A percentile compares a stretch with the other conserved stretches of the same genome.
These are phyloP conservation scores for Aleiodes testaceus DNA, from an alignment of 2,888 invertebrate genomes.

Conservation along the genomic window DNA sequence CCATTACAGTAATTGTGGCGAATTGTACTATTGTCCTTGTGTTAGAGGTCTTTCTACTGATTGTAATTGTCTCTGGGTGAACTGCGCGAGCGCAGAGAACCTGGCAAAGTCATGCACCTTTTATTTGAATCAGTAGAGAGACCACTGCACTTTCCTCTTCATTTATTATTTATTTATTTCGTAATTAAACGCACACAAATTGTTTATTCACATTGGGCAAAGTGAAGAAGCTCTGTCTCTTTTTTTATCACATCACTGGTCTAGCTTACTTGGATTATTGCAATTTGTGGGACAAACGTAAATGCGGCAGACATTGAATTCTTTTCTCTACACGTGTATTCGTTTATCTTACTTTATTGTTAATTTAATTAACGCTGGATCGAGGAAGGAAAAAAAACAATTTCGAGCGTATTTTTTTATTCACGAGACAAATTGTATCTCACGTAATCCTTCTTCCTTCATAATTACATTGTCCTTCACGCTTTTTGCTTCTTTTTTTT, in stretches of 20 bases:
- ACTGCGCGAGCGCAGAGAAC: too few relatives aligned
- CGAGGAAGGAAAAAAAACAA: background rate
- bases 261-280: constrained; percentile 36
- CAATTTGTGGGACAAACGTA: constrained; percentile 7
- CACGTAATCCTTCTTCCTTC: constrained; percentile 51
- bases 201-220: too few relatives aligned
- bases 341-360: background rate
- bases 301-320: constrained; percentile 34
- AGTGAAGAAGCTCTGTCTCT: too few relatives aligned
- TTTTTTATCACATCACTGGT: constrained; percentile 37
- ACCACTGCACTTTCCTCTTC: background rate
- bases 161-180: constrained; percentile 2
- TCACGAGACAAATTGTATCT: background rate
- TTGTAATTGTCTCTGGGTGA: too few relatives aligned
- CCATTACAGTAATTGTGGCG: too few relatives aligned
- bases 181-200: too few relatives aligned
- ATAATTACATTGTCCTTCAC: constrained; percentile 48
- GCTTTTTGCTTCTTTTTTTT: constrained; percentile 54
- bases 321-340: constrained; percentile 12
- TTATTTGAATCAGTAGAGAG: background rate
- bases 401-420: background rate
- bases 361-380: background rate
- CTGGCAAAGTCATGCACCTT: too few relatives aligned
- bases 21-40: too few relatives aligned
- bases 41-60: too few relatives aligned